These are phyloP conservation scores for Heterotis niloticus DNA, from an alignment of 2,113 vertebrate species.

Conservation along the genomic window DNA sequence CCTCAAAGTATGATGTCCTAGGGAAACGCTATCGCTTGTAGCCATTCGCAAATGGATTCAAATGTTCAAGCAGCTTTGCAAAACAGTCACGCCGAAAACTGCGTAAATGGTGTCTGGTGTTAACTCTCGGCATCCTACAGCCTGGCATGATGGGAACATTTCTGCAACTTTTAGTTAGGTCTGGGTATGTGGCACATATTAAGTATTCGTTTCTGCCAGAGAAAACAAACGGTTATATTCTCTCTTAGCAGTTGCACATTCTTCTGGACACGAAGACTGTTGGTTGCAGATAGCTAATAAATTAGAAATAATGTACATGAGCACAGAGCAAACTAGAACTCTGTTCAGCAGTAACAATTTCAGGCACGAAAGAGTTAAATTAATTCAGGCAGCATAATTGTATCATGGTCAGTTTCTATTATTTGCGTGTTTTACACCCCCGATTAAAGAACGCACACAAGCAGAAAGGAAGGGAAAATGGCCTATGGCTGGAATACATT, in stretches of 20 bases:
- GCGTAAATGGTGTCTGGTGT: not conserved
- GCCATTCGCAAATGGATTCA: not conserved
- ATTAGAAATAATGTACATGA: not conserved
- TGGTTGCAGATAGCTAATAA: not conserved
- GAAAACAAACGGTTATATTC: too few species aligned
- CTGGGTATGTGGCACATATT: too few species aligned
- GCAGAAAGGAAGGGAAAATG: conserved; percentile 30
- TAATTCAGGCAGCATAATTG: not conserved
- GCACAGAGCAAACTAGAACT: conserved; percentile 10
- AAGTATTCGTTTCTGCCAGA: too few species aligned
- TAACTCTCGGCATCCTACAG: not conserved
- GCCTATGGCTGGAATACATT: conserved; percentile 54
- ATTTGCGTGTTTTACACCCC: conserved; percentile 9
- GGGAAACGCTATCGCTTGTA: not conserved
- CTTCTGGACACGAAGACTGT: not conserved
- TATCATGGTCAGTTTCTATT: conserved; percentile 24
- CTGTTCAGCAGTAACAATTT: conserved; percentile 14
- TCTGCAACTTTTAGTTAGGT: too few species aligned
- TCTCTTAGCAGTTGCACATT: not conserved
- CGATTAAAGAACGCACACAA: conserved; percentile 8
- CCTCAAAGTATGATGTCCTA: not conserved
- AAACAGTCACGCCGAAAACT: not conserved
- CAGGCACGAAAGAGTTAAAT: not conserved
- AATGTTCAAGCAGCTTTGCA: not conserved
- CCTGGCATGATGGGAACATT: too few species aligned